These are phyloP conservation scores for Phenacoccus solenopsis DNA, from an alignment of 1,140 invertebrate genomes.

Conservation along the genomic window DNA sequence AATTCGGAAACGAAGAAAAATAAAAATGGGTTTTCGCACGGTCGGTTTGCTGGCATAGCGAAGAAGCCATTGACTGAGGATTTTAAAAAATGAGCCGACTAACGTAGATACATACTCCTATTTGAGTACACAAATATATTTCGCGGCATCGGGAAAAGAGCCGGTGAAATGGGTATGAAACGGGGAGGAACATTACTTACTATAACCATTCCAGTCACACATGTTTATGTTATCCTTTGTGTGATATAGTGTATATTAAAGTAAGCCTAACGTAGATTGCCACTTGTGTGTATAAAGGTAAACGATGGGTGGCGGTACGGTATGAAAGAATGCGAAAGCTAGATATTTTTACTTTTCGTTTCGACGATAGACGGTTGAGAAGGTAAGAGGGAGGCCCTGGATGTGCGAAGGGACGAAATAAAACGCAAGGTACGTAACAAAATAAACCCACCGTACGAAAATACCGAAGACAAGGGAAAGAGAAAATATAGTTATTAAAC, in stretches of 20 bases:
- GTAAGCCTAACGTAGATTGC: constrained; percentile 14
- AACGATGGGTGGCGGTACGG: neutral
- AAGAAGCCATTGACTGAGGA: constrained; percentile 9
- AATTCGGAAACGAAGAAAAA: no score
- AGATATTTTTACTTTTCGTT: neutral
- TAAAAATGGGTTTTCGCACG: neutral
- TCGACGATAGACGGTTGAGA: neutral
- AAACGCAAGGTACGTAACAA: neutral
- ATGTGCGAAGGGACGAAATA: neutral
- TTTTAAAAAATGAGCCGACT: constrained; percentile 13
- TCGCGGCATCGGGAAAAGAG: neutral
- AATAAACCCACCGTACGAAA: neutral
- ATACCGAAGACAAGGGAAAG: neutral
- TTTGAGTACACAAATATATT: constrained; percentile 10
- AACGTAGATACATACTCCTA: constrained; percentile 10
- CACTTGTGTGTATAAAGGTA: constrained; percentile 10
- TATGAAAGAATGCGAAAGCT: neutral
- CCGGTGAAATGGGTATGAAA: neutral
- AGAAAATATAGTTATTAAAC: neutral
- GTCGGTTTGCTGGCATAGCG: neutral
- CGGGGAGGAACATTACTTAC: constrained; percentile 13
- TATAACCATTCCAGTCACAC: constrained; percentile 13
- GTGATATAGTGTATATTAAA: constrained; percentile 17
- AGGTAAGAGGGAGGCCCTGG: no score
- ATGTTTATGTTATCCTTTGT: constrained; percentile 16